Percentiles rank a stretch among this genome's conserved stretches.
These are phyloP conservation scores for Melanchra persicariae DNA, from an alignment of 2,888 invertebrate genomes.

Conservation along the genomic window DNA sequence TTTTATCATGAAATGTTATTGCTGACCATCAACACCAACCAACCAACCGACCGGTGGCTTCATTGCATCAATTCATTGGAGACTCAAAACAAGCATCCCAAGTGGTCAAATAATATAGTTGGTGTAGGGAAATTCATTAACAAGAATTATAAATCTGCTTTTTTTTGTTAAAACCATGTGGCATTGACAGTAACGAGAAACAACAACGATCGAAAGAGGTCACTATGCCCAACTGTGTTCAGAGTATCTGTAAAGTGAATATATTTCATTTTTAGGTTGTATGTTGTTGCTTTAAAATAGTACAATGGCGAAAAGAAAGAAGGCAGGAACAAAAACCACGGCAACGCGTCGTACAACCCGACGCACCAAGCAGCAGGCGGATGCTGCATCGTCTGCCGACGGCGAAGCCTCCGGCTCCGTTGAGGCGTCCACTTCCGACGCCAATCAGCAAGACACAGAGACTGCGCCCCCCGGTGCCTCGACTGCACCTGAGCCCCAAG, in stretches of 20 bases:
- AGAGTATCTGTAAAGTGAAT: conserved; percentile 59
- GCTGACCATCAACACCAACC: conserved; percentile 71
- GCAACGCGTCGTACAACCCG: conserved; percentile 82
- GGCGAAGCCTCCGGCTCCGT: conserved; percentile 76
- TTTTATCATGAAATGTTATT: conserved; percentile 67
- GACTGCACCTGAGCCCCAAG: conserved; percentile 61
- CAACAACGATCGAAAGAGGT: conserved; percentile 83
- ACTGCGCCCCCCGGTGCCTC: conserved; percentile 53
- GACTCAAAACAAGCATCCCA: conserved; percentile 29
- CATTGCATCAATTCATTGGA: conserved; percentile 56
- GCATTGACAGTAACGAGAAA: conserved; percentile 80
- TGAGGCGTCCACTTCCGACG: conserved; percentile 47
- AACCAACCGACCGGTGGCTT: conserved; percentile 78
- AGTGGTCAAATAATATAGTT: conserved; percentile 9
- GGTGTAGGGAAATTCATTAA: conserved; percentile 4
- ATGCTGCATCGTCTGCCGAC: conserved; percentile 68
- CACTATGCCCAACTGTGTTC: conserved; percentile 72
- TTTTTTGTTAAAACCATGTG: conserved; percentile 74
- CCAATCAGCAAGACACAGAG: conserved; percentile 49
- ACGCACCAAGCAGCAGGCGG: conserved; percentile 81
- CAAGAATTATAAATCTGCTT: conserved; percentile 18
- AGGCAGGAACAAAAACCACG: conserved; percentile 79
- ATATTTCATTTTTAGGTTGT: conserved; percentile 77
- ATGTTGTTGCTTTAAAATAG: conserved; percentile 71
- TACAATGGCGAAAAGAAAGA: conserved; percentile 87